Evolutionary conservation across 2,113 vertebrate genomes (phyloP), one percentile per base, ranked within the genome.

Genomic region (Dasyprocta punctata): DNA sequence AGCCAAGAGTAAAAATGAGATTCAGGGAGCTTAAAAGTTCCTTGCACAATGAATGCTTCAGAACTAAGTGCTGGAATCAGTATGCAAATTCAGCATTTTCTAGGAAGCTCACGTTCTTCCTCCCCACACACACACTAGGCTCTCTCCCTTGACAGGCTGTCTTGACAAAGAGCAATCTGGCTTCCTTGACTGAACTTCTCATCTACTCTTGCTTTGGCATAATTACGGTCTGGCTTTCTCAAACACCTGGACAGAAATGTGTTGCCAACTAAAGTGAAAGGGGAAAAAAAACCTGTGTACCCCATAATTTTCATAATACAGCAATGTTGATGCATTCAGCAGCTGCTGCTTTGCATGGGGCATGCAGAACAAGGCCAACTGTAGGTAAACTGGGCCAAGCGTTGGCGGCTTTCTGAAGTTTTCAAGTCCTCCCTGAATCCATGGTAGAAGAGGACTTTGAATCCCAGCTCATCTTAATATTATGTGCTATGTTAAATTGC

Each of bases 211-310:
- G 82, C 83, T 93, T 94, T 95, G 95, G 86, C 54, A 97, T 94
- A 97, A 97, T 96, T 96, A 83, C 33, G 80, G 92, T 86, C 86
- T 91, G 86, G 92, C 91, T 97, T 97, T 94, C 80, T 97, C 89
- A 93, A 97, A 97, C 96, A 98, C 97, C 97, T 98, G 96, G 96
- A 92, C 56, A 86, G 95, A 97, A 97, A 95, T 71, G 75, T 89
- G 86, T 92, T 97, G 86, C 96, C 96, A 97, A 97, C 89, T 61
- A 95, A 92, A 2, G 17, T 80, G 30, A 96, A 73, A 24, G n/a
- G 38, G 38, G 28, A 58, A 54, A 17, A 91, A 95, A 90, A 90
- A 94, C 47, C 86, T 63, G 80, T 44, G 44, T 73, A 69, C 78
- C 83, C 80, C 44, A 73, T 95, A 93, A 96, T 95, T 97, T 97